A percentile compares a stretch with the other conserved stretches of the same genome.
Evolutionary conservation across 2,113 vertebrate species (phyloP).

Genomic region (Holacanthus passer): DNA sequence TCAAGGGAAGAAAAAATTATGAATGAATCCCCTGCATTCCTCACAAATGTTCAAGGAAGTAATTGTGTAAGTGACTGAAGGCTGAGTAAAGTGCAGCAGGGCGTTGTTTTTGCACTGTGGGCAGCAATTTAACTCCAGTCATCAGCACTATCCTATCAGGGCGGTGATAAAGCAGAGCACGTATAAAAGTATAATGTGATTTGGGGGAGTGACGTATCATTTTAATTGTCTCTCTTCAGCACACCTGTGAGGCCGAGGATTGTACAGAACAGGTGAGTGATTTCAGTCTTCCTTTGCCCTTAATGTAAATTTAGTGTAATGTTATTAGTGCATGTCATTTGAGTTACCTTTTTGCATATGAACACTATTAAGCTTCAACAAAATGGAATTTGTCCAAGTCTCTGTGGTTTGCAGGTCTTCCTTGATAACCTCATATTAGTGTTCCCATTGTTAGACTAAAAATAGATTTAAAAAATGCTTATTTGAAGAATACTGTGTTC

Average conservation of each 20-base stretch:
- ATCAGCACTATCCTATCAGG: constrained; percentile 80
- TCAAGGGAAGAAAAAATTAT: neutral
- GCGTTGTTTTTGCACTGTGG: constrained; percentile 53
- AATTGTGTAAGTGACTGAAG: constrained; percentile 29
- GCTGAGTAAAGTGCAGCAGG: constrained; percentile 68
- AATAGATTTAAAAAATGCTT: neutral
- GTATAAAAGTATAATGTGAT: constrained; percentile 62
- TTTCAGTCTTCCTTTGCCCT: neutral
- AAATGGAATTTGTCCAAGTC: neutral
- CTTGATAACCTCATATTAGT: neutral
- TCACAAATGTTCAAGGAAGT: constrained; percentile 17
- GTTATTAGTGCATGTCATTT: neutral
- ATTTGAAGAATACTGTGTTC: neutral
- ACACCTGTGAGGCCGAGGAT: constrained; percentile 27
- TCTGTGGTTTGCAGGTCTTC: neutral
- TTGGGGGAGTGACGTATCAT: neutral
- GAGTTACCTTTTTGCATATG: too few species aligned
- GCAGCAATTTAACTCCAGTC: constrained; percentile 41
- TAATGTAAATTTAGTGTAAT: neutral
- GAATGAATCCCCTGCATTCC: neutral
- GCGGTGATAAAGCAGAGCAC: constrained; percentile 63
- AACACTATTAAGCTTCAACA: neutral
- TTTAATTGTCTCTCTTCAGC: constrained; percentile 37
- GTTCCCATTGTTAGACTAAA: neutral
- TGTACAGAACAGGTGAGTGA: constrained; percentile 50